Evolutionary conservation across 1,140 invertebrate genomes (phyloP).

Genomic region (Globodera rostochiensis): DNA sequence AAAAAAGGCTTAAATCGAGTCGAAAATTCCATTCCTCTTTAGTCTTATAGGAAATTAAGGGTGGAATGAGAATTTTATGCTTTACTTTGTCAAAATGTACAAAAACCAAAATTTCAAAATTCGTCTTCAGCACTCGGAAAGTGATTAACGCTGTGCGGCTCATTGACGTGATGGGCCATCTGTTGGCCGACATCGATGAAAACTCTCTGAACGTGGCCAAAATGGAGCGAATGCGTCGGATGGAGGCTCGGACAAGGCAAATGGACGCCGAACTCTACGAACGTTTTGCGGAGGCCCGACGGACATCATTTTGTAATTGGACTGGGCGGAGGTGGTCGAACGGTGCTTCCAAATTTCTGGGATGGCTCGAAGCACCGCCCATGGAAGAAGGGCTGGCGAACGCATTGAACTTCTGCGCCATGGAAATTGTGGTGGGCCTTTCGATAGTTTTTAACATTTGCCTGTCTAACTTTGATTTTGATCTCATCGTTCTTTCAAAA

Average conservation of each 20-base stretch:
- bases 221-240: conserved; percentile 32
- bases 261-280: conserved; percentile 28
- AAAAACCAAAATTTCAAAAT: too few species aligned
- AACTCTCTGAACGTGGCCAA: conserved; percentile 19
- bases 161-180: conserved; percentile 28
- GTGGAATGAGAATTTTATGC: too few species aligned
- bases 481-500: too few species aligned
- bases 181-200: conserved; percentile 4
- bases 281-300: conserved; percentile 22
- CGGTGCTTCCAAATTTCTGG: conserved; percentile 6
- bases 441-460: not conserved
- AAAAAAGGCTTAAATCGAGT: not conserved
- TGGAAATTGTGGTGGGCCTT: conserved; percentile 28
- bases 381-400: conserved; percentile 15
- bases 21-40: not conserved
- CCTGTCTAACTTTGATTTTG: too few species aligned
- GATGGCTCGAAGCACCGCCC: conserved; percentile 22
- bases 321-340: conserved; percentile 14
- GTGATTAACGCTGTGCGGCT: conserved; percentile 23
- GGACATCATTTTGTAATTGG: conserved; percentile 24
- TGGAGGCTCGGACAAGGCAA: conserved; percentile 14
- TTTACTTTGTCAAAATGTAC: too few species aligned
- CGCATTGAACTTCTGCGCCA: conserved; percentile 27
- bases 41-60: not conserved
- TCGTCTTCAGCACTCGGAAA: conserved; percentile 13